Conservation (phyloP, 2,888 invertebrate species). For the Agrotis segetum region DNA sequence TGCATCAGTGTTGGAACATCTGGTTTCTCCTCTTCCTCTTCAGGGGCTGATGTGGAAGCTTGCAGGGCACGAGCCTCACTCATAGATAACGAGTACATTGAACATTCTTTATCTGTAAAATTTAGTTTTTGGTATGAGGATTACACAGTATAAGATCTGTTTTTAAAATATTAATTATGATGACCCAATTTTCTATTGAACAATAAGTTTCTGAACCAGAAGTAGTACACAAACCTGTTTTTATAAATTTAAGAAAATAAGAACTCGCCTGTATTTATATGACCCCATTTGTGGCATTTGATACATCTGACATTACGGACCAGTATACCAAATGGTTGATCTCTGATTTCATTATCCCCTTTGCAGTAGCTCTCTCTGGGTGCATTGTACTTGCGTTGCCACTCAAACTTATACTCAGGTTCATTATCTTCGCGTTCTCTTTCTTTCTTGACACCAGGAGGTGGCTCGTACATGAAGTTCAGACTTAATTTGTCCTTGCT, state of each 20-base stretch:
- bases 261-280: slow-evolving; percentile 96
- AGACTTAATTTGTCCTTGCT: slow-evolving; percentile 99
- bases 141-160: background rate
- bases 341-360: slow-evolving; percentile 98
- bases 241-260: background rate
- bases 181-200: too few relatives aligned
- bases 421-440: slow-evolving; percentile 97
- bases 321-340: slow-evolving; percentile 99
- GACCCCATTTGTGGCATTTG: slow-evolving; percentile 99
- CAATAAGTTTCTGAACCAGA: background rate
- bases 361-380: slow-evolving; percentile 99
- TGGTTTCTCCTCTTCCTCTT: slow-evolving; percentile 92
- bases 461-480: slow-evolving; percentile 99
- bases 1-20: slow-evolving; percentile 94
- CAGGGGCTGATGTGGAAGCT: slow-evolving; percentile 93
- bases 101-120: slow-evolving; percentile 97
- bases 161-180: background rate
- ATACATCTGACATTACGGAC: slow-evolving; percentile 99
- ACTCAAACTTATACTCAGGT: slow-evolving; percentile 99
- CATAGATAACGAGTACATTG: slow-evolving; percentile 96
- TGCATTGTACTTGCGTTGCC: slow-evolving; percentile 99
- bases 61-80: slow-evolving; percentile 95
- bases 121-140: background rate
- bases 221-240: background rate
- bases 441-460: slow-evolving; percentile 98